Percentiles rank a stretch among this genome's conserved stretches.
Evolutionary conservation across 1,140 invertebrate species (phyloP).

Genomic region (Leptinotarsa undecemlineata): DNA sequence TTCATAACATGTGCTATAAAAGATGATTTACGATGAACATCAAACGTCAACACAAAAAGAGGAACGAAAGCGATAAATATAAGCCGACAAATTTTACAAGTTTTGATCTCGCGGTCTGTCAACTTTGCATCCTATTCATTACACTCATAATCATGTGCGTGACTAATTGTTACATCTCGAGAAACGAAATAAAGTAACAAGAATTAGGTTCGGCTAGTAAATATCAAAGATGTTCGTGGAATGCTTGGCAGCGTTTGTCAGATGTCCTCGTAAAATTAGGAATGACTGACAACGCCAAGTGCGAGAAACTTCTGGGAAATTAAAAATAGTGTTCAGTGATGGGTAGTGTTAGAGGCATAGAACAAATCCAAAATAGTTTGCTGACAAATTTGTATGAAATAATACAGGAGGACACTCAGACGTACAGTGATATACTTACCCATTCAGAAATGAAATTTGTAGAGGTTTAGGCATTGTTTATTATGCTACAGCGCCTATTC

Average conservation of each 20-base stretch:
- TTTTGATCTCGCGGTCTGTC: constrained; percentile 29
- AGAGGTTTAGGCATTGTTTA: no score
- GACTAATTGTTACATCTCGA: constrained; percentile 28
- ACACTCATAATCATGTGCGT: constrained; percentile 23
- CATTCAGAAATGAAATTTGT: no score
- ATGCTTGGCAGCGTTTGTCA: constrained; percentile 22
- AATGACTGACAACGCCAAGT: constrained; percentile 21
- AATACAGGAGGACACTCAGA: no score
- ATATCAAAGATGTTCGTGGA: constrained; percentile 25
- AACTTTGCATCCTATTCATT: constrained; percentile 27
- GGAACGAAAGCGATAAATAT: not conserved
- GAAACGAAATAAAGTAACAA: not conserved
- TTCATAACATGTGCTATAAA: no score
- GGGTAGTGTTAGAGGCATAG: no score
- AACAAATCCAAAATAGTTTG: no score
- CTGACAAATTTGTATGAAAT: no score
- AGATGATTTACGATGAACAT: not conserved
- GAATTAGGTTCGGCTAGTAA: constrained; percentile 2
- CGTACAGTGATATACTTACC: no score
- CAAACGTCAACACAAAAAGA: not conserved
- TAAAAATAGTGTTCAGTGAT: not conserved
- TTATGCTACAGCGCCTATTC: no score
- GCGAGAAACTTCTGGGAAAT: constrained; percentile 7
- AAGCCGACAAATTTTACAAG: constrained; percentile 13
- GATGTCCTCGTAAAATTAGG: constrained; percentile 21